A percentile compares a stretch with the other conserved stretches of the same genome.
These are phyloP conservation scores for Cybosia mesomella DNA, from an alignment of 2,888 invertebrate species.

Conservation along the genomic window DNA sequence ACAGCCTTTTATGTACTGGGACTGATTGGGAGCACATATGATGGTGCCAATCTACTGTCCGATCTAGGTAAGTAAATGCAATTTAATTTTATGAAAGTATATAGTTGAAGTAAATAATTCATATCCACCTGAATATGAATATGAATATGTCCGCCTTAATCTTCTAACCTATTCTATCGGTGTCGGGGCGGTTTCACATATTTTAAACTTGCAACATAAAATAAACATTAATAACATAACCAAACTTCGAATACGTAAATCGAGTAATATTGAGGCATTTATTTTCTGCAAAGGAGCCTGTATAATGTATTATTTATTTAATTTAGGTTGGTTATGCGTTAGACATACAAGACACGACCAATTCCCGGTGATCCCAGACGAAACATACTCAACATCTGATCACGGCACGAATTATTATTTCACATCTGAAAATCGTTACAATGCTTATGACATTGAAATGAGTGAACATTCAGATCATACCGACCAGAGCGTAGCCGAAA, in stretches of 20 bases:
- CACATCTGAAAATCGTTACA: conserved; percentile 70
- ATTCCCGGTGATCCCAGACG: conserved; percentile 92
- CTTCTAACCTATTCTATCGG: background rate
- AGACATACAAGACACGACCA: conserved; percentile 92
- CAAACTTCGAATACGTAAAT: no score
- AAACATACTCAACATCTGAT: conserved; percentile 85
- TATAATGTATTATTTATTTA: background rate
- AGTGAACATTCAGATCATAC: conserved; percentile 84
- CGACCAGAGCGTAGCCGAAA: conserved; percentile 80
- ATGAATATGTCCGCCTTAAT: background rate
- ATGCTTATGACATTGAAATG: conserved; percentile 72
- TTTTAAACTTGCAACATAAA: no score
- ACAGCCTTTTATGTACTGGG: conserved; percentile 96
- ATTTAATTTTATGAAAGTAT: background rate
- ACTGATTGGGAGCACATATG: conserved; percentile 93
- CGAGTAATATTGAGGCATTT: no score
- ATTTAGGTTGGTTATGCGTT: conserved; percentile 91
- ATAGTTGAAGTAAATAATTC: background rate
- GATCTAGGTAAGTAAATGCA: conserved; percentile 86
- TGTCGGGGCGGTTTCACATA: no score
- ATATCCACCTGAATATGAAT: background rate
- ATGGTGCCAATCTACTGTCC: conserved; percentile 93
- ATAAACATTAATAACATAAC: no score
- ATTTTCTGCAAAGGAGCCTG: no score
- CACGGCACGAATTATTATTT: conserved; percentile 62